These are phyloP conservation scores for Triplophysa tibetana DNA, from an alignment of 2,113 vertebrate genomes.

Conservation along the genomic window DNA sequence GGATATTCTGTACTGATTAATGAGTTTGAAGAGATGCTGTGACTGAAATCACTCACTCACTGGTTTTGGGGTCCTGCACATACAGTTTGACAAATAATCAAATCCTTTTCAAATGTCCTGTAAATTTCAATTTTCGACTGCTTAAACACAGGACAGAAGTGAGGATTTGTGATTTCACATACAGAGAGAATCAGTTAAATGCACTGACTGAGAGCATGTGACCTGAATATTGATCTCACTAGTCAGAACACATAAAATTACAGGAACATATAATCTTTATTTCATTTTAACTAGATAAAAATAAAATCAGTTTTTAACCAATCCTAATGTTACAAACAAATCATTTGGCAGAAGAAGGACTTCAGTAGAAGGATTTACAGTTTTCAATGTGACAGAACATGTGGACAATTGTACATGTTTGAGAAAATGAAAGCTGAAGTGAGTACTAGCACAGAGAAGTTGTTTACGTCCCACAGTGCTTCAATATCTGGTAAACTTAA, in stretches of 20 bases:
- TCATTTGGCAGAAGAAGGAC: conserved; percentile 17
- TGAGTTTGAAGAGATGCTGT: too few relatives aligned
- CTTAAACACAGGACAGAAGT: too few relatives aligned
- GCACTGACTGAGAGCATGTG: neutral
- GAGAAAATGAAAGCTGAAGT: neutral
- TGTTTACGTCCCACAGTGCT: neutral
- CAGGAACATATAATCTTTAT: conserved; percentile 65
- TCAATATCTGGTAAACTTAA: neutral
- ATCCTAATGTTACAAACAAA: neutral
- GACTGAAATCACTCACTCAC: too few relatives aligned
- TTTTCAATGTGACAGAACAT: neutral
- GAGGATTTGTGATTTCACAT: neutral
- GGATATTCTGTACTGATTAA: too few relatives aligned
- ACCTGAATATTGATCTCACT: neutral
- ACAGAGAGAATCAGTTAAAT: neutral
- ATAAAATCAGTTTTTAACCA: conserved; percentile 18
- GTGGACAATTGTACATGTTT: conserved; percentile 22
- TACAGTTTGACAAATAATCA: too few relatives aligned
- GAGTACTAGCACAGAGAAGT: too few relatives aligned
- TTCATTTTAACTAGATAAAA: conserved; percentile 47
- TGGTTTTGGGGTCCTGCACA: too few relatives aligned
- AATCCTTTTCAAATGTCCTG: too few relatives aligned
- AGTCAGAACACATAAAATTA: neutral
- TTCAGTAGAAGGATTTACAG: neutral
- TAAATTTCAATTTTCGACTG: neutral